Percentiles rank a stretch among this genome's conserved stretches.
Evolutionary conservation across 1,140 invertebrate genomes (phyloP).

Genomic region (Geopemphigus sp.): DNA sequence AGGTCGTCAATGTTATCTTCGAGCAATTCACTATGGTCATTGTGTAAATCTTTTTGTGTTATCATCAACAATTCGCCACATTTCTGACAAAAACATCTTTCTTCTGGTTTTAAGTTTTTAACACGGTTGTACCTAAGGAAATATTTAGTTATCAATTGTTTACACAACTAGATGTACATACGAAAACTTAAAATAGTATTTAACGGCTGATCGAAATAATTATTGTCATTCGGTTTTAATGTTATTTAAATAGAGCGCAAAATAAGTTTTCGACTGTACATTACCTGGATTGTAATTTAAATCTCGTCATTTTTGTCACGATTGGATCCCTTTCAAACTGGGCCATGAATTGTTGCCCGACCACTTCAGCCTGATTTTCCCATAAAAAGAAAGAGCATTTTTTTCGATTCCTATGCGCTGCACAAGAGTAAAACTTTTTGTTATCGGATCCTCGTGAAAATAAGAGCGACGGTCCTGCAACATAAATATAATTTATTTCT

Average conservation of each 20-base stretch:
- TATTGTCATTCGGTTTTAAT: too few species aligned
- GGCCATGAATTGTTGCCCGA: slow-evolving; percentile 1
- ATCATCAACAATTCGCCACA: slow-evolving; percentile 26
- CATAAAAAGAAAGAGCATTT: slow-evolving; percentile 68
- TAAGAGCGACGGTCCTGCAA: slow-evolving; percentile 47
- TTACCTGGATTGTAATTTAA: slow-evolving; percentile 30
- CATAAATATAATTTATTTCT: not conserved
- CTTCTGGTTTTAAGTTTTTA: slow-evolving; percentile 17
- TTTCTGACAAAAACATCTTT: slow-evolving; percentile 31
- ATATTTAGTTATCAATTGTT: not conserved
- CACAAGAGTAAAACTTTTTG: slow-evolving; percentile 69
- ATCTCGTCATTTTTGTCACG: slow-evolving; percentile 42
- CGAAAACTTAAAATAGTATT: too few species aligned
- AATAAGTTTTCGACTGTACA: not conserved
- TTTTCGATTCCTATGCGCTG: slow-evolving; percentile 74
- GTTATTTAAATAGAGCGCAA: too few species aligned
- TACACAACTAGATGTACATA: too few species aligned
- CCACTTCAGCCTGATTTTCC: slow-evolving; percentile 57
- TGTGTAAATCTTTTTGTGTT: slow-evolving; percentile 1
- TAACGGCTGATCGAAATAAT: too few species aligned
- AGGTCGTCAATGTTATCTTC: slow-evolving; percentile 25
- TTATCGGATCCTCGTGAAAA: slow-evolving; percentile 43
- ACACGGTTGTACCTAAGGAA: not conserved
- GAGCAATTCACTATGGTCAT: slow-evolving; percentile 15
- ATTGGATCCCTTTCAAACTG: slow-evolving; percentile 42